phyloP scores from a whole-genome alignment of 2,797 vertebrate species.

The Amniataba percoides region DNA sequence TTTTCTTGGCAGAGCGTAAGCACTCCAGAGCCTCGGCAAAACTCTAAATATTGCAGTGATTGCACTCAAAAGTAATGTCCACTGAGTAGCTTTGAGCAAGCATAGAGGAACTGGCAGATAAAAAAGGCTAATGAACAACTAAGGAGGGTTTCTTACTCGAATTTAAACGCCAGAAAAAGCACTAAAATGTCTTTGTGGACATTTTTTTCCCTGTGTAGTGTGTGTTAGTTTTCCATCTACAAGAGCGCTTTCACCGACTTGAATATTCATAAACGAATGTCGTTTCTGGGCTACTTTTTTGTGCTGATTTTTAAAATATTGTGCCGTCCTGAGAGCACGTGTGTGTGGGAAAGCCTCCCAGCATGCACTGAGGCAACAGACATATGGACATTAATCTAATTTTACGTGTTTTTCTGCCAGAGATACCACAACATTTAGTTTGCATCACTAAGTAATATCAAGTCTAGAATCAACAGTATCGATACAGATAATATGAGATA shows the following conservation, averaged over 20 bases:
- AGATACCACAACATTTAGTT: not conserved
- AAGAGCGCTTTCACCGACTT: not conserved
- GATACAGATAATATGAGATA: not conserved
- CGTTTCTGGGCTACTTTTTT: not conserved
- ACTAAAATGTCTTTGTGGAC: slow-evolving; percentile 18
- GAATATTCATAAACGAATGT: slow-evolving; percentile 46
- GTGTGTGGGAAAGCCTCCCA: not conserved
- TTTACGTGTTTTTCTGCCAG: not conserved
- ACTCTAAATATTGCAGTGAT: slow-evolving; percentile 77
- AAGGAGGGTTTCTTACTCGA: slow-evolving; percentile 20
- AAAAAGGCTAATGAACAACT: slow-evolving; percentile 54
- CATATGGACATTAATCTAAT: not conserved
- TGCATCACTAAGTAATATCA: not conserved
- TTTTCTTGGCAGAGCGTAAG: slow-evolving; percentile 78
- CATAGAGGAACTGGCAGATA: slow-evolving; percentile 44
- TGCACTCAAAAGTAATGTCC: slow-evolving; percentile 73
- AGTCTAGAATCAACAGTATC: not conserved
- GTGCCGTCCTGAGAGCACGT: not conserved
- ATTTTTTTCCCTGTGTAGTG: slow-evolving; percentile 1
- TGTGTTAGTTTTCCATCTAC: slow-evolving; percentile 2
- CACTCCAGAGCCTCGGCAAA: slow-evolving; percentile 71
- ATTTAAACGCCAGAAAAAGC: slow-evolving; percentile 29
- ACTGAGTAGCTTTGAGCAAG: slow-evolving; percentile 55
- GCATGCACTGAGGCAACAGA: not conserved
- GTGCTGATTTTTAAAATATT: slow-evolving; percentile 17